These are phyloP conservation scores for Baronia brevicornis DNA, from an alignment of 2,888 invertebrate species.

Conservation along the genomic window DNA sequence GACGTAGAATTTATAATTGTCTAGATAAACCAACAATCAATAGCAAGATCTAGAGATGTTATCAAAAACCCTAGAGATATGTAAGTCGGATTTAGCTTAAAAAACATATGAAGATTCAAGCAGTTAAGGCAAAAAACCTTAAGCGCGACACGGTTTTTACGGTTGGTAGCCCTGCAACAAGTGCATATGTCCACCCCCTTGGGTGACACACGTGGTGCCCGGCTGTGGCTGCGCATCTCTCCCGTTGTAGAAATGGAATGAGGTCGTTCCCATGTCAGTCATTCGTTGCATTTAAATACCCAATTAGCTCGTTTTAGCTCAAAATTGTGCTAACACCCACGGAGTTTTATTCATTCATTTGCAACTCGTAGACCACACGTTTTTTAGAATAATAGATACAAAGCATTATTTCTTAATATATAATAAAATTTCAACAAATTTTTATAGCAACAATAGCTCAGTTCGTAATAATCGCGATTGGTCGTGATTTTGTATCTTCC, in stretches of 20 bases:
- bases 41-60: too few species aligned
- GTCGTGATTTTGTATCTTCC: too few species aligned
- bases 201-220: slow-evolving; percentile 52
- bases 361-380: slow-evolving; percentile 1
- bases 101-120: too few species aligned
- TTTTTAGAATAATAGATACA: not conserved
- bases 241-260: slow-evolving; percentile 7
- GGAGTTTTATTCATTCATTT: not conserved
- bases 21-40: too few species aligned
- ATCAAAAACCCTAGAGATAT: too few species aligned
- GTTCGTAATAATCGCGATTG: too few species aligned
- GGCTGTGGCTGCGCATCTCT: slow-evolving; percentile 41
- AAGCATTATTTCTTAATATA: too few species aligned
- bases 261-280: slow-evolving; percentile 12
- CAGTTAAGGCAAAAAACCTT: slow-evolving; percentile 9
- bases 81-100: not conserved
- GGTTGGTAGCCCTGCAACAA: slow-evolving; percentile 30
- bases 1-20: too few species aligned
- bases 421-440: too few species aligned
- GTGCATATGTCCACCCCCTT: slow-evolving; percentile 57
- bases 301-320: slow-evolving; percentile 6
- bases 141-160: slow-evolving; percentile 14
- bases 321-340: slow-evolving; percentile 7
- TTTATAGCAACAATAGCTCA: too few species aligned
- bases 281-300: slow-evolving; percentile 5